Conservation (phyloP, 1,140 invertebrate species). For the Oreohelix idahoensis region DNA sequence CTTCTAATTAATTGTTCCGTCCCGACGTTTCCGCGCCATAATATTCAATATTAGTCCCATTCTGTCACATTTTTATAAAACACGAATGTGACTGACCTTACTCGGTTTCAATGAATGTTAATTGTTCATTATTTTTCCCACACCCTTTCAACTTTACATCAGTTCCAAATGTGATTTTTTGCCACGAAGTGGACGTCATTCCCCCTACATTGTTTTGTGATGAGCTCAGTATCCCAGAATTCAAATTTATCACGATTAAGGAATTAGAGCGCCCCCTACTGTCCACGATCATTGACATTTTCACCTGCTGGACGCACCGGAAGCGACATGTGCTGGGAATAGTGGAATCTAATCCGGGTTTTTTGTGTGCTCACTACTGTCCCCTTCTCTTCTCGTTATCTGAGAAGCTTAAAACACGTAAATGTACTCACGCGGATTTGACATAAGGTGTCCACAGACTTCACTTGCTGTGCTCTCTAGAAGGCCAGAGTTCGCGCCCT, state of each 20-base stretch:
- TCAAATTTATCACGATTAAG: slow-evolving; percentile 29
- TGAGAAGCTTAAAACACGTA: not conserved
- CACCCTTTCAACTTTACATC: not conserved
- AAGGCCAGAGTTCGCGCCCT: not conserved
- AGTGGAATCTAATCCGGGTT: slow-evolving; percentile 2
- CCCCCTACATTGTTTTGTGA: not conserved
- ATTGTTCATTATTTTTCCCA: not conserved
- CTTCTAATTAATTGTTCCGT: no score
- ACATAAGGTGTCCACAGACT: not conserved
- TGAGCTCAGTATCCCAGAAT: not conserved
- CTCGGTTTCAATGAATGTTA: no score
- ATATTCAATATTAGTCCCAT: no score
- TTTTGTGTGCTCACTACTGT: not conserved
- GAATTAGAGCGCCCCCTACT: slow-evolving; percentile 13
- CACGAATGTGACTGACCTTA: no score
- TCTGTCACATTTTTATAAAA: no score
- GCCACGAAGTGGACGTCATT: not conserved
- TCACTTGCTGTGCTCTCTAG: not conserved
- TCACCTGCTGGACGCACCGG: slow-evolving; percentile 32
- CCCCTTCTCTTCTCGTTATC: not conserved
- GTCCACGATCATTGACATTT: not conserved
- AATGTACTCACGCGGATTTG: not conserved
- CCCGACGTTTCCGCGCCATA: no score
- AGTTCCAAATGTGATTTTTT: not conserved
- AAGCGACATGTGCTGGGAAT: slow-evolving; percentile 27